These are phyloP conservation scores for Litoditis marina DNA, from an alignment of 2,888 invertebrate genomes.

Conservation along the genomic window DNA sequence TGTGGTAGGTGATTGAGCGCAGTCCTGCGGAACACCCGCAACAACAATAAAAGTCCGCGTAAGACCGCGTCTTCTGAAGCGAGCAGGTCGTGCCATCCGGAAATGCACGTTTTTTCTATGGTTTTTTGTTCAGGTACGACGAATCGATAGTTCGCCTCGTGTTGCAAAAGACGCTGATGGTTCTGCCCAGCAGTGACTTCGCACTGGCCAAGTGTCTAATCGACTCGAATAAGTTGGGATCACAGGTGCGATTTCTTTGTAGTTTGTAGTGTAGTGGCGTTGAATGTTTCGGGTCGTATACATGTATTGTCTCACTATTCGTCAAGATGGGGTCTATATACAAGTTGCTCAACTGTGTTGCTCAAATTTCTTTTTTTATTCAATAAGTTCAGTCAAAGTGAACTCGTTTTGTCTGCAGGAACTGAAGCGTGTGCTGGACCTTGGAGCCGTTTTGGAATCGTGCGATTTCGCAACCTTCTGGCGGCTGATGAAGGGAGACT, in stretches of 20 bases:
- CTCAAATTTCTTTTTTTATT: too few relatives aligned
- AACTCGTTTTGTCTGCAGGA: conserved; percentile 36
- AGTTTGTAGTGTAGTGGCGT: too few relatives aligned
- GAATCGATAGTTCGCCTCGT: conserved; percentile 77
- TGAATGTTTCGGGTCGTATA: too few relatives aligned
- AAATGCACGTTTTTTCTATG: background rate
- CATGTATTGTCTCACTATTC: too few relatives aligned
- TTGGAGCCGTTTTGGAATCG: conserved; percentile 55
- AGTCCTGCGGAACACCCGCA: too few relatives aligned
- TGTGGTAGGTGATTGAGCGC: too few relatives aligned
- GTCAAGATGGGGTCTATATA: too few relatives aligned
- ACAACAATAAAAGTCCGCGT: too few relatives aligned
- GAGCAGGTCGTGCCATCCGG: background rate
- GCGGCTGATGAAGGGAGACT: conserved; percentile 54
- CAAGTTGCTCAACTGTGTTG: too few relatives aligned
- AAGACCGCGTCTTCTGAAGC: too few relatives aligned
- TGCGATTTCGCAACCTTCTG: conserved; percentile 60
- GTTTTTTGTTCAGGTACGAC: conserved; percentile 43
- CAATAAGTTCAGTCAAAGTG: too few relatives aligned
- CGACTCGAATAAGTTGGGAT: conserved; percentile 73
- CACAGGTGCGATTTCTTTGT: too few relatives aligned
- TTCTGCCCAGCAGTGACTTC: conserved; percentile 94
- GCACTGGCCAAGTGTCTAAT: conserved; percentile 94
- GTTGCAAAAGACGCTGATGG: conserved; percentile 88
- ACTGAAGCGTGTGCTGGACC: conserved; percentile 65